These are phyloP conservation scores for Alectura lathami DNA, from an alignment of 2,113 vertebrate genomes.

Conservation along the genomic window DNA sequence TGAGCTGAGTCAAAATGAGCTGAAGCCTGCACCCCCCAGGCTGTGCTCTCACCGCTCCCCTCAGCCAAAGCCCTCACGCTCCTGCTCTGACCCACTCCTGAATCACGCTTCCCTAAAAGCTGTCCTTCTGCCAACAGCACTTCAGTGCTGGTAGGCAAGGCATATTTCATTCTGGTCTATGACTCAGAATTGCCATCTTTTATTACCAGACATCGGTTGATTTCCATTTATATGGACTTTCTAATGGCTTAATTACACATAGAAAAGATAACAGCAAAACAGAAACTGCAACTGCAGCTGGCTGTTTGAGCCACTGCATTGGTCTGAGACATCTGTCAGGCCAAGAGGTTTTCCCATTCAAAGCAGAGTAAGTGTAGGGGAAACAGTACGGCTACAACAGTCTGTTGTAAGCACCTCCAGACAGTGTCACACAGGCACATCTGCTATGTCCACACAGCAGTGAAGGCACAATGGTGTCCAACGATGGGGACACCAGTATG, in stretches of 20 bases:
- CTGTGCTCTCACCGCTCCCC: background rate
- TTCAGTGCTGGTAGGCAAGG: background rate
- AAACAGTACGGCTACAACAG: background rate
- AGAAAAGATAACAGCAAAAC: background rate
- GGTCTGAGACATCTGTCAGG: background rate
- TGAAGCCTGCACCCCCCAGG: background rate
- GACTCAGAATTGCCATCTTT: background rate
- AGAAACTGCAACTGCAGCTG: background rate
- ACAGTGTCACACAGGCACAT: accelerated
- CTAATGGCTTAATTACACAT: background rate
- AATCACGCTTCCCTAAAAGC: background rate
- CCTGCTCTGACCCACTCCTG: background rate
- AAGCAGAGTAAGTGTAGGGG: background rate
- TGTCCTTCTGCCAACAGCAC: background rate
- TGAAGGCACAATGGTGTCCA: background rate
- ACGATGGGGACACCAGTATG: background rate
- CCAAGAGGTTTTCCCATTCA: background rate
- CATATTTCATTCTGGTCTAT: background rate
- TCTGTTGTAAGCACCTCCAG: background rate
- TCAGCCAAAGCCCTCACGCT: background rate
- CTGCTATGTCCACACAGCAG: background rate
- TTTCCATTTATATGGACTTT: slow-evolving; percentile 6
- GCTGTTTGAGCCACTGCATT: background rate
- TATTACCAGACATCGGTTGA: background rate
- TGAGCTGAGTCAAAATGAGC: slow-evolving; percentile 15